Percentiles rank a stretch among this genome's conserved stretches.
These are phyloP conservation scores for Tor tambroides DNA, from an alignment of 2,113 vertebrate genomes.

Conservation along the genomic window DNA sequence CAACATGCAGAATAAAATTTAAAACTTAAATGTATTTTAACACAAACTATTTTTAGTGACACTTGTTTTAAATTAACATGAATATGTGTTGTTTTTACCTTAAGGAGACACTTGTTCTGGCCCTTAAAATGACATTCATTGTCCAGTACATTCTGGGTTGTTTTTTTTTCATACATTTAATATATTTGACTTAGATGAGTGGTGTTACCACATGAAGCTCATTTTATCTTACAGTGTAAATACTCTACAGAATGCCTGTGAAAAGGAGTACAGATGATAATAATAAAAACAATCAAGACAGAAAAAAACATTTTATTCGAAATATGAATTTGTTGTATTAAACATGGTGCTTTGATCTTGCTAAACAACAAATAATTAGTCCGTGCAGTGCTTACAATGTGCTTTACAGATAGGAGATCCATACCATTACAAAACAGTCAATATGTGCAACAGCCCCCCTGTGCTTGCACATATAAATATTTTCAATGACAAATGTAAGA, in stretches of 20 bases:
- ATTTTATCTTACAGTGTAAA: background rate
- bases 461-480: slow-evolving; percentile 20
- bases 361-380: slow-evolving; percentile 8
- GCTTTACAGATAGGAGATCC: slow-evolving; percentile 22
- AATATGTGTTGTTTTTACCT: background rate
- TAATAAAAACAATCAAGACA: slow-evolving; percentile 38
- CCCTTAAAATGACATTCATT: background rate
- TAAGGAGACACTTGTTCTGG: background rate
- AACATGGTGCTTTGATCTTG: slow-evolving; percentile 52
- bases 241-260: background rate
- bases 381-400: background rate
- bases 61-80: background rate
- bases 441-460: background rate
- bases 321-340: slow-evolving; percentile 69
- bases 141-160: background rate
- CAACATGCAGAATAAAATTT: background rate
- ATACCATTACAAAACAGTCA: slow-evolving; percentile 18
- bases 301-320: slow-evolving; percentile 61
- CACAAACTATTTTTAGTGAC: background rate
- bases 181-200: background rate
- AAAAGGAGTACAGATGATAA: background rate
- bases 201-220: background rate
- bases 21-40: background rate
- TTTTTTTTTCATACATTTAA: background rate
- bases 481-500: background rate